These are phyloP conservation scores for Embidobia sp. DNA, from an alignment of 2,888 invertebrate genomes.

Conservation along the genomic window DNA sequence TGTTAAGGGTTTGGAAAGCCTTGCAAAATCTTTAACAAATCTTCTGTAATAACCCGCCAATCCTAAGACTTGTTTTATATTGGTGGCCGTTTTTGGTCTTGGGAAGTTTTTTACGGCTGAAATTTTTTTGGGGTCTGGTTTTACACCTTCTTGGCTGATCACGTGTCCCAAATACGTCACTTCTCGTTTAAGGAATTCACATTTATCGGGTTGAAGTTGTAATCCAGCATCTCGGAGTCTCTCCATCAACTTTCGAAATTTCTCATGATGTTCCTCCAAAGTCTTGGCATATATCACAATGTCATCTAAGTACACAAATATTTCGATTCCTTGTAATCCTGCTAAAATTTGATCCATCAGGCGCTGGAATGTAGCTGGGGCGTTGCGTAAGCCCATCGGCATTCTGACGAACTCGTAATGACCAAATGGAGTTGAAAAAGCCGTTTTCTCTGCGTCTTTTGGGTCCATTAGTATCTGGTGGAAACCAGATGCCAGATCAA, in stretches of 20 bases:
- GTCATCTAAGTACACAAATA: no score
- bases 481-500: no score
- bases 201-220: background rate
- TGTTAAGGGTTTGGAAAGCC: no score
- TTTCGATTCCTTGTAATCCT: no score
- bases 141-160: slow-evolving; percentile 65
- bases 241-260: background rate
- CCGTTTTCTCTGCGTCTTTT: no score
- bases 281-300: no score
- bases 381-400: no score
- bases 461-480: no score
- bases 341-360: no score
- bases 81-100: slow-evolving; percentile 58
- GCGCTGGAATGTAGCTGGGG: no score
- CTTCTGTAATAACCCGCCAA: slow-evolving; percentile 3
- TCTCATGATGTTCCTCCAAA: background rate
- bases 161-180: slow-evolving; percentile 69
- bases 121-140: slow-evolving; percentile 67
- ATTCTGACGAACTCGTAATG: no score
- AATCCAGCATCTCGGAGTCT: background rate
- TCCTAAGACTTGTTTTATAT: slow-evolving; percentile 61
- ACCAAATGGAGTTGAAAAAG: no score
- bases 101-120: slow-evolving; percentile 49
- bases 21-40: background rate
- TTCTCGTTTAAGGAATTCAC: slow-evolving; percentile 54